Evolutionary conservation across 1,140 invertebrate species (phyloP), one percentile per base, ranked within the genome.

Genomic region (Andrena cerasifolii): DNA sequence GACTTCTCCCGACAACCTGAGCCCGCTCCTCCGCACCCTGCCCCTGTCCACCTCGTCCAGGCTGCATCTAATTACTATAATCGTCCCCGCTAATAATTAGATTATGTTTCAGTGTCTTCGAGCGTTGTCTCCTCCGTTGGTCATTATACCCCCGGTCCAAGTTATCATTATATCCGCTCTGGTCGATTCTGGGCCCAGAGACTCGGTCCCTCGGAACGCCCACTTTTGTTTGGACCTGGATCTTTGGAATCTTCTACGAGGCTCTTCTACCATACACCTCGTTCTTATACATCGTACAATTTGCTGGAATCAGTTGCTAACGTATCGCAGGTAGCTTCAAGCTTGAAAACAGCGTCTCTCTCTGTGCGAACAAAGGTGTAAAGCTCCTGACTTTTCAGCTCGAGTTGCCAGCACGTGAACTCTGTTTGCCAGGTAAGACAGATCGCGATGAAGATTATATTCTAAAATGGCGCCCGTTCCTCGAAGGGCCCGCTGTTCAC

Each of bases 41-140:
- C 31, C 47, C 12, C 59, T 40, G 33, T 68, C 58, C 21, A 6
- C 66, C 58, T 45, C 72, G 21, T 26, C 45, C 68, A 28, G 82
- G 68, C 56, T 74, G 76, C 76, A 63, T 75, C 70, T 84, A 86
- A 86, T 86, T 81, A 86, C 85, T 86, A 86, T 86, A 86, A 86
- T 86, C 84, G 85, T 75, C 79, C 68, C 51, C 78, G 79, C 45
- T 76, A 86, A 86, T 86, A 86, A 86, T 86, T 86, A 86, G 85
- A 86, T 86, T 86, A 86, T 86, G n/a, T 86, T 86, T 86, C 81
- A 86, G 78, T 82, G 78, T 83, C 82, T 84, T 84, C 67, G 47
- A 65, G 31, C 67, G 70, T 54, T 80, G 72, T 84, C 68, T n/a
- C 36, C 56, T 67, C 53, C 72, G 56, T 58, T 65, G 71, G 45